These are phyloP conservation scores for Oryzias melastigma DNA, from an alignment of 2,113 vertebrate genomes.

Conservation along the genomic window DNA sequence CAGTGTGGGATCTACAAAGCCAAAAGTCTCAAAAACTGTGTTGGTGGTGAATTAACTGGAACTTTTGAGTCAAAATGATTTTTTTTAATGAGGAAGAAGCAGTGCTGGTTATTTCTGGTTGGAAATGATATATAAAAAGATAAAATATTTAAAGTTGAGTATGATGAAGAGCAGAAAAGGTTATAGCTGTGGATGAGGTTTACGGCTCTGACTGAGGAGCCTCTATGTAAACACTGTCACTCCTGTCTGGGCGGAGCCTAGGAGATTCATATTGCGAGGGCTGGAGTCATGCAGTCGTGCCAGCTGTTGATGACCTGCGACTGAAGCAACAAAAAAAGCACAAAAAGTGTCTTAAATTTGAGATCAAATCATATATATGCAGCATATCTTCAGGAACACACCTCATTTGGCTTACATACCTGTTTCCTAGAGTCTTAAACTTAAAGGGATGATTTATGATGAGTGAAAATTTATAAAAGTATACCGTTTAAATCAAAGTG, in stretches of 20 bases:
- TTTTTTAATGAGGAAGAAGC: constrained; percentile 31
- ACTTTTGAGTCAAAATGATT: no score
- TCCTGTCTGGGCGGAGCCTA: constrained; percentile 41
- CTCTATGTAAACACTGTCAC: constrained; percentile 70
- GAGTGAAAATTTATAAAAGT: no score
- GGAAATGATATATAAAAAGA: constrained; percentile 16
- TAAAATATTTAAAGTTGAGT: constrained; percentile 33
- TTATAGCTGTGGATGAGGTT: constrained; percentile 53
- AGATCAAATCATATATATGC: constrained; percentile 19
- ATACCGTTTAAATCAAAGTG: constrained; percentile 33
- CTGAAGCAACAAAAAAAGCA: constrained; percentile 51
- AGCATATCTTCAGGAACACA: background rate
- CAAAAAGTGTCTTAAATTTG: constrained; percentile 34
- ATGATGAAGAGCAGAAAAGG: constrained; percentile 55
- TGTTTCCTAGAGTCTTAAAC: constrained; percentile 21
- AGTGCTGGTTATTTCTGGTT: constrained; percentile 31
- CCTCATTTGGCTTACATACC: constrained; percentile 12
- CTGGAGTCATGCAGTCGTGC: constrained; percentile 51
- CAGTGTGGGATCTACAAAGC: constrained; percentile 8
- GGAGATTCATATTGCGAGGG: constrained; percentile 55
- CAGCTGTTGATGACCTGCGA: constrained; percentile 54
- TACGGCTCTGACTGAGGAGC: constrained; percentile 43
- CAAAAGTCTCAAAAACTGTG: constrained; percentile 26
- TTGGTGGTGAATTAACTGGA: no score
- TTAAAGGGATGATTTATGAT: no score